A percentile compares a stretch with the other conserved stretches of the same genome.
These are phyloP conservation scores for Parnassius mnemosyne DNA, from an alignment of 2,888 invertebrate genomes.

Conservation along the genomic window DNA sequence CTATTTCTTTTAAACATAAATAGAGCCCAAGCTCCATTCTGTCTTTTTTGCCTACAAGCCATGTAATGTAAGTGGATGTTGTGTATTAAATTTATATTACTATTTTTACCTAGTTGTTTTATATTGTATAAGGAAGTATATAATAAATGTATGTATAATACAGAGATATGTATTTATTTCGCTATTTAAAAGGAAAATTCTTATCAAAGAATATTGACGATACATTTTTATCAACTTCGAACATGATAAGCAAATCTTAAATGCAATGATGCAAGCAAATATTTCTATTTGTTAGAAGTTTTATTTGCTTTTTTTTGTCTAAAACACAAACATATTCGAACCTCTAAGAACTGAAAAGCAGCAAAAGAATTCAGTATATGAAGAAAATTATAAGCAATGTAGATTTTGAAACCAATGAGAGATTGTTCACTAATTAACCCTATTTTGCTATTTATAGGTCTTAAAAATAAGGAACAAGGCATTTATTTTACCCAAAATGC, in stretches of 20 bases:
- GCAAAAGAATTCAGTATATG: no score
- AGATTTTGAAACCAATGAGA: no score
- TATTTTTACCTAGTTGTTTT: constrained; percentile 55
- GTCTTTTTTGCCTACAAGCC: constrained; percentile 32
- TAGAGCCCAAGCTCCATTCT: constrained; percentile 34
- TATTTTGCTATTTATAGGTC: no score
- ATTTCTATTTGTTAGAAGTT: no score
- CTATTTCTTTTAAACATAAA: constrained; percentile 24
- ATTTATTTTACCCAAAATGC: no score
- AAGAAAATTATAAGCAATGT: no score
- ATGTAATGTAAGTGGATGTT: constrained; percentile 37
- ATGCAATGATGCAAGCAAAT: no score
- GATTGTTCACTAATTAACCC: no score
- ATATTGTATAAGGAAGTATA: constrained; percentile 53
- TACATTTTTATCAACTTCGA: constrained; percentile 14
- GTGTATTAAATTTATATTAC: constrained; percentile 44
- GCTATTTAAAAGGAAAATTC: background rate
- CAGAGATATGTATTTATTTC: constrained; percentile 38
- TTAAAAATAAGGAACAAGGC: no score
- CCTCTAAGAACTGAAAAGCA: no score
- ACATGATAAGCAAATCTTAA: constrained; percentile 5
- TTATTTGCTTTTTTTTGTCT: no score
- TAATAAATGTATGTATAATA: constrained; percentile 61
- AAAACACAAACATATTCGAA: no score
- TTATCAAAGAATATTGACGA: background rate